Evolutionary conservation across 2,113 vertebrate species (phyloP).

Genomic region (Poecile atricapillus): DNA sequence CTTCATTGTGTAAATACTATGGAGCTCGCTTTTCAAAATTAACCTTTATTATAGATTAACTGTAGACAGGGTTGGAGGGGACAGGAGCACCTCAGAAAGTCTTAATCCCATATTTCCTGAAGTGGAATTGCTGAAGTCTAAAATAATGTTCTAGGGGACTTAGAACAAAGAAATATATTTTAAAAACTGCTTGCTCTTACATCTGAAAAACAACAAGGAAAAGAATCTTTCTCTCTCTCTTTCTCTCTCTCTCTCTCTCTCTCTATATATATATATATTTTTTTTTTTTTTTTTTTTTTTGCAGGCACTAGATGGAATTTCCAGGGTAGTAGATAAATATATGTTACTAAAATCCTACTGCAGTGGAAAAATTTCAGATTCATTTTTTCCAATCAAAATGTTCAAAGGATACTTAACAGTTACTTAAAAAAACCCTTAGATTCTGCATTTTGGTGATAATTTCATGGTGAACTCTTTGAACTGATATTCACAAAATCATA

Average conservation of each 20-base stretch:
- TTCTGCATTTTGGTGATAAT: background rate
- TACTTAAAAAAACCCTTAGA: background rate
- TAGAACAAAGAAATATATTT: background rate
- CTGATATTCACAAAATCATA: background rate
- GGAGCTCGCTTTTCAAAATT: slow-evolving; percentile 63
- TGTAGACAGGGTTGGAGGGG: slow-evolving; percentile 4
- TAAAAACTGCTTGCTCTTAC: background rate
- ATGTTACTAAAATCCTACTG: background rate
- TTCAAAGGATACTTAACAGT: background rate
- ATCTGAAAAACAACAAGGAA: background rate
- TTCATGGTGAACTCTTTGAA: background rate
- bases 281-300: too few species aligned
- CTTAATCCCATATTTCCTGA: background rate
- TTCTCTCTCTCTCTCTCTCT: too few species aligned
- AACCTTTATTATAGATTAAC: slow-evolving; percentile 66
- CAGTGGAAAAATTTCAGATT: background rate
- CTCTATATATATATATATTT: background rate
- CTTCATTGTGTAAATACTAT: slow-evolving; percentile 70
- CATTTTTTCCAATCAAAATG: background rate
- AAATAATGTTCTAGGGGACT: background rate
- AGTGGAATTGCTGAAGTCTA: background rate
- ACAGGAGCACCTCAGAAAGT: background rate
- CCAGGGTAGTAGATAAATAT: background rate
- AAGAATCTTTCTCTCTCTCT: background rate
- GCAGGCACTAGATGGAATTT: background rate